A percentile compares a stretch with the other conserved stretches of the same genome.
Evolutionary conservation across 2,113 vertebrate genomes (phyloP).

Genomic region (Clarias macrocephalus): DNA sequence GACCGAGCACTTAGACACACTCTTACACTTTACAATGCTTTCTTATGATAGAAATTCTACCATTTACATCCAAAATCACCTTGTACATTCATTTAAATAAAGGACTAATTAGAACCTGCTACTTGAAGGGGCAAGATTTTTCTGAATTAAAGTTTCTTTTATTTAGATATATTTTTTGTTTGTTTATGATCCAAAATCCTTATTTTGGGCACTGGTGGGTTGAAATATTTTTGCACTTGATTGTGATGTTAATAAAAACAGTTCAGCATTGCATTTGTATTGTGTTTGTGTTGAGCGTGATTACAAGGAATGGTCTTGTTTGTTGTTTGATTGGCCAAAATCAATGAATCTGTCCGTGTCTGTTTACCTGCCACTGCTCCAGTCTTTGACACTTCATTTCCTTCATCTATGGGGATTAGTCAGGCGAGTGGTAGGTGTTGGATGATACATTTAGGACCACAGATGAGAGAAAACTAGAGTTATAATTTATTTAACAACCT

Average conservation of each 20-base stretch:
- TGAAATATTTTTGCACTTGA: neutral
- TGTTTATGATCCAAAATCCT: neutral
- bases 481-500: neutral
- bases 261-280: constrained; percentile 2
- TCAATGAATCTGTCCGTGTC: too few species aligned
- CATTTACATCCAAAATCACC: neutral
- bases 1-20: constrained; percentile 81
- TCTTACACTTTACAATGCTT: constrained; percentile 83
- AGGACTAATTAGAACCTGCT: neutral
- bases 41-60: constrained; percentile 73
- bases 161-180: neutral
- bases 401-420: too few species aligned
- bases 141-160: neutral
- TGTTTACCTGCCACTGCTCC: too few species aligned
- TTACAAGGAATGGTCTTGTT: neutral
- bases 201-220: neutral
- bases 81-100: neutral
- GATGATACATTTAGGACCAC: too few species aligned
- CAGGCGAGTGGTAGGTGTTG: too few species aligned
- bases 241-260: constrained; percentile 15
- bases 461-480: neutral
- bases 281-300: neutral
- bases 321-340: neutral
- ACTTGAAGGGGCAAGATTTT: neutral
- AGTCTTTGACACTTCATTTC: too few species aligned